Conservation (phyloP, 2,888 invertebrate species). For the Taenaris catops region DNA sequence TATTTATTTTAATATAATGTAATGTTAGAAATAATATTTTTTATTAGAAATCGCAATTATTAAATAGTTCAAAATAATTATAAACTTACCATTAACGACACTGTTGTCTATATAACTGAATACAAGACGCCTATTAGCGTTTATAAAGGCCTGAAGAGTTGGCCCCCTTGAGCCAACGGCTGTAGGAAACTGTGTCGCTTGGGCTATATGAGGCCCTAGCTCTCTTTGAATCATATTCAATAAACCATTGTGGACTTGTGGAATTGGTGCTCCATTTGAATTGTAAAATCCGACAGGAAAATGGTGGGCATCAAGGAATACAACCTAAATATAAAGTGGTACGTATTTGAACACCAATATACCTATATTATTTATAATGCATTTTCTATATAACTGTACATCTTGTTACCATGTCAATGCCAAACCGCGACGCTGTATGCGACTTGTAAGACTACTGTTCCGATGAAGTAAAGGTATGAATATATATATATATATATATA, state of each 20-base stretch:
- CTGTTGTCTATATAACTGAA: constrained; percentile 77
- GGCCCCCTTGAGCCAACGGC: constrained; percentile 59
- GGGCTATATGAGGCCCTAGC: constrained; percentile 75
- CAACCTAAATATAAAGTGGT: constrained; percentile 55
- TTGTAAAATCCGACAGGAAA: constrained; percentile 85
- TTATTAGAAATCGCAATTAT: no score
- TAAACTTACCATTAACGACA: constrained; percentile 57
- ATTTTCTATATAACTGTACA: no score
- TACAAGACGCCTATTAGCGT: constrained; percentile 65
- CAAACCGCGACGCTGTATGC: no score
- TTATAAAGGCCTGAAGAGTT: constrained; percentile 65
- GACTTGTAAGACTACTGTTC: no score
- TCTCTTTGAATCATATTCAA: constrained; percentile 76
- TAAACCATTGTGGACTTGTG: constrained; percentile 73
- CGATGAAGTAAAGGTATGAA: no score
- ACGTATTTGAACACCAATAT: not conserved
- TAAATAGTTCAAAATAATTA: no score
- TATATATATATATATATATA: no score
- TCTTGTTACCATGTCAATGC: no score
- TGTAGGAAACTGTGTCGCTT: constrained; percentile 55
- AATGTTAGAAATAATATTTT: no score
- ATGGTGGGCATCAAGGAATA: constrained; percentile 90
- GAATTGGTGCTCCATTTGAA: constrained; percentile 57
- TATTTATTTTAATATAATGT: no score
- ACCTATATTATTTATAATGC: not conserved